Base-by-base conservation (phyloP, 2,888 invertebrate species). In the Archips xylosteana region DNA sequence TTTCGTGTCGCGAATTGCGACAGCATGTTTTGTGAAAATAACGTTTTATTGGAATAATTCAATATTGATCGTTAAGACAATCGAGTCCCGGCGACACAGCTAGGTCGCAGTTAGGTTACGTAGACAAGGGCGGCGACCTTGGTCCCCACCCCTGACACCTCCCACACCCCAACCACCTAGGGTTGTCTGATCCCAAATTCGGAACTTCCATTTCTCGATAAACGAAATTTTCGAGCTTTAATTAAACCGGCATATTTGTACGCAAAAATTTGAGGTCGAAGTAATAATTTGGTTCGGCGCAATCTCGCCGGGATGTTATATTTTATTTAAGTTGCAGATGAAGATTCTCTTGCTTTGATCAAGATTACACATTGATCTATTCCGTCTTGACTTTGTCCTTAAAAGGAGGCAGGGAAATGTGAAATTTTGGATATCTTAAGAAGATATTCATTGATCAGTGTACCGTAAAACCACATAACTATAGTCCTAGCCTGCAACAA, bases 81-180 rank as follows among this genome's bases (percentile, higher is more conserved):
- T 74, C 64, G 59, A 83, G 85, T 81, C 86, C 86, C 86, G 87
- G 88, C 89, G 90, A 89, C 89, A 81, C 82, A 86, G 89, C 89
- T 86, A 87, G 89, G 89, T 90, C 91, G 90, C 81, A 82, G 85
- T 87, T 88, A 87, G 87, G 90, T 89, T 90, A 90, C 87, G 85
- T 89, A 88, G 89, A 85, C 89, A 87, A 89, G 92, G 91, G 88
- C 90, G 92, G 89, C 84, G 93, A 93, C 94, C 93, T 94, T 94
- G 94, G 86, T 81, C 72, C 83, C 80, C 83, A 76, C 78, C 75
- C 78, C 75, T 77, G 73, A 76, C 73, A 75, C 76, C 73, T 75
- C 78, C 75, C 71, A 68, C 63, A 66, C 71, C 65, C 68, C 75
- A 68, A 71, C 62, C 74, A 54, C 63, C 62, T 67, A 73, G 72